These are phyloP conservation scores for Labrus mixtus DNA, from an alignment of 2,113 vertebrate species.

Conservation along the genomic window DNA sequence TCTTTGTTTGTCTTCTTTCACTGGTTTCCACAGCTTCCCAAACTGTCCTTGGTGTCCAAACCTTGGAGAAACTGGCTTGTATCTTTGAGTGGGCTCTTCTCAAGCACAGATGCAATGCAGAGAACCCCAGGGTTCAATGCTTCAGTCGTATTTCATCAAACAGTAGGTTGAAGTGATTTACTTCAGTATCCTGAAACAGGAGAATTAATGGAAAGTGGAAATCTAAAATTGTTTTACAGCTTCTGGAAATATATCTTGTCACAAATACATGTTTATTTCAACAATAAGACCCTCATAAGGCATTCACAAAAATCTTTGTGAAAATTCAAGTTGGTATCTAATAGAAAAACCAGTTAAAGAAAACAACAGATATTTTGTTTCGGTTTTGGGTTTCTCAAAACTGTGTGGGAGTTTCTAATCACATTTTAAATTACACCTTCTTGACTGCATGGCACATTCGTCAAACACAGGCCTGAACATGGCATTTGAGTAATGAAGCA, in stretches of 20 bases:
- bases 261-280: background rate
- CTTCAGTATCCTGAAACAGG: conserved; percentile 25
- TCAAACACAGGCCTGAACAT: too few species aligned
- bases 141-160: background rate
- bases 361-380: too few species aligned
- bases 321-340: too few species aligned
- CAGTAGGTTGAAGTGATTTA: background rate
- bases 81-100: background rate
- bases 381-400: too few species aligned
- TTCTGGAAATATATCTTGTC: too few species aligned
- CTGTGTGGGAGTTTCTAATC: too few species aligned
- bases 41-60: background rate
- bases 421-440: too few species aligned
- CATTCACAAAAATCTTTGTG: too few species aligned
- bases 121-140: background rate
- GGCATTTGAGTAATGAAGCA: too few species aligned
- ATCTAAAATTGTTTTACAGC: background rate
- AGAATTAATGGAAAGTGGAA: background rate
- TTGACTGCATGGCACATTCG: too few species aligned
- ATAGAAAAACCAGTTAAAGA: too few species aligned
- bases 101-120: background rate
- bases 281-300: too few species aligned
- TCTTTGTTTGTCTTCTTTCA: background rate
- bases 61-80: background rate
- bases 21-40: background rate